Base-by-base conservation (phyloP, 2,113 vertebrate genomes). In the Condylura cristata region DNA sequence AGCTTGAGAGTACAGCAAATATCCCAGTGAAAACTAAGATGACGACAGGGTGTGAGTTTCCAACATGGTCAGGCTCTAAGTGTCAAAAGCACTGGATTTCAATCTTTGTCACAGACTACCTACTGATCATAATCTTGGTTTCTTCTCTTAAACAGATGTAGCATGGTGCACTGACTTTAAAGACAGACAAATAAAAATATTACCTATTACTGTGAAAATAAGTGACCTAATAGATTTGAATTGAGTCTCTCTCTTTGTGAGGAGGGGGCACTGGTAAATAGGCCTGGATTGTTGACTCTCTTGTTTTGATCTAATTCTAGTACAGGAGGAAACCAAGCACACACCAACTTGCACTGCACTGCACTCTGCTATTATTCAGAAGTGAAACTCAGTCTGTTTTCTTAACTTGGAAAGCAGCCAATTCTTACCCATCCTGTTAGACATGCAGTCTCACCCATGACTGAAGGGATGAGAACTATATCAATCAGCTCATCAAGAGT, bases 1-100 rank as follows among this genome's bases (percentile, higher is more conserved):
- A 91, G 83, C 89, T 95, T 68, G 37, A 95, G 75, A 95, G 70
- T 66, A 88, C 41, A 95, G 84, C 60, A 80, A 90, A 95, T 39
- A 30, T 90, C 61, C 92, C 92, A 94, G 74, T 91, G 87, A 94
- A 94, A 88, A 88, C 46, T 95, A 71, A 86, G 46, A 81, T 20
- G 58, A 53, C 44, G 79, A 96, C 86, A 60, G 44, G 22, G 32
- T 11, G 17, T 14, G 17, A 80, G 39, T 89, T 34, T 58, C 28
- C 6, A 92, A 63, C 9, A 17, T 9, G 26, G 44, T 51, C 37
- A 71, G 91, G 30, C 20, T 56, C 12, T 37, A 37, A 81, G 48
- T n/a, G 51, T 66, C 46, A 74, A 72, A 85, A 86, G 61, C 18
- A 24, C 34, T 81, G 58, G 17, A n/a, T 78, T 94, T 92, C 32